A percentile compares a stretch with the other conserved stretches of the same genome.
phyloP scores from a whole-genome alignment of 1,140 invertebrate genomes.

The Episyrphus balteatus region DNA sequence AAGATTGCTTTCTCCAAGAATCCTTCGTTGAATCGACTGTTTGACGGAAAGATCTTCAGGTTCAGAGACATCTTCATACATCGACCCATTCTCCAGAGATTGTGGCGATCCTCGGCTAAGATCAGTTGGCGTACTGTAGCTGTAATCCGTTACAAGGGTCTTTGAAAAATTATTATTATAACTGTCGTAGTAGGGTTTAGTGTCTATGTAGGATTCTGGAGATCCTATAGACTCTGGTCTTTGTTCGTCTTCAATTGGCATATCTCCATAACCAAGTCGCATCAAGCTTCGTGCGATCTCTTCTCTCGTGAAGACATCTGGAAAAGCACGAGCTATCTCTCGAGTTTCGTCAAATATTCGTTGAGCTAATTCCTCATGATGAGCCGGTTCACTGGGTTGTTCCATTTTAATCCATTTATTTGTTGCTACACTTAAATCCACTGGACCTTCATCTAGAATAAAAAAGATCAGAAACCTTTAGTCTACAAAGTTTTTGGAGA shows the following conservation, averaged over 20 bases:
- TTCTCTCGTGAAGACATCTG: slow-evolving; percentile 31
- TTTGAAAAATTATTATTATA: too few species aligned
- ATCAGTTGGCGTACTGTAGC: not conserved
- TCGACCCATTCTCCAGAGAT: not conserved
- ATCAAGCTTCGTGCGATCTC: slow-evolving; percentile 30
- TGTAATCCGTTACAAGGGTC: too few species aligned
- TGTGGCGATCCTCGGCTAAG: not conserved
- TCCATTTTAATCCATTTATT: slow-evolving; percentile 4
- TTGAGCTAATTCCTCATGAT: slow-evolving; percentile 23
- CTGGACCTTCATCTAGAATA: slow-evolving; percentile 26
- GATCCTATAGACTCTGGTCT: slow-evolving; percentile 1
- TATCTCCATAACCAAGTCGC: slow-evolving; percentile 29
- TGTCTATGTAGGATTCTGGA: too few species aligned
- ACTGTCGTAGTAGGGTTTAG: too few species aligned
- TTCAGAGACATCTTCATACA: slow-evolving; percentile 6
- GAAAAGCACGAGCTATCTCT: slow-evolving; percentile 30
- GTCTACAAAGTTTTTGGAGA: not conserved
- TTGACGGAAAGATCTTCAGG: slow-evolving; percentile 24
- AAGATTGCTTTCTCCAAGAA: slow-evolving; percentile 24
- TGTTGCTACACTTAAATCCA: slow-evolving; percentile 28
- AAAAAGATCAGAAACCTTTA: not conserved
- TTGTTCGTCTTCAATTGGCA: slow-evolving; percentile 15
- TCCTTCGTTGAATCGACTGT: slow-evolving; percentile 9
- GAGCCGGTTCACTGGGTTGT: not conserved
- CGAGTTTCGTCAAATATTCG: slow-evolving; percentile 33